Evolutionary conservation across 2,113 vertebrate genomes (phyloP).

Genomic region (Bos indicus): DNA sequence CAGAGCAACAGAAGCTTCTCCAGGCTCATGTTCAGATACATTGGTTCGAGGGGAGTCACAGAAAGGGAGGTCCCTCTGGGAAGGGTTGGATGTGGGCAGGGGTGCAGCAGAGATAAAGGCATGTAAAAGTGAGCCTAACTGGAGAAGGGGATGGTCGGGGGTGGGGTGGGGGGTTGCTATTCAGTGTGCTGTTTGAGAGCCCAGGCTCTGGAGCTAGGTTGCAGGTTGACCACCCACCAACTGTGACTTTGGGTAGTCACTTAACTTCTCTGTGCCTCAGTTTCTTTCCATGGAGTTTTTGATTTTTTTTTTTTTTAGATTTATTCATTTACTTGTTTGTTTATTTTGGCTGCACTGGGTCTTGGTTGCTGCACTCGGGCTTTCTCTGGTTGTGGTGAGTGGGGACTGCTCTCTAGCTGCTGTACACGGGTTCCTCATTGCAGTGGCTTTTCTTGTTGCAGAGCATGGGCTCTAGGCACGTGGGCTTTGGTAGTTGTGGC

Average conservation of each 20-base stretch:
- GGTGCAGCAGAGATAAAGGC: not conserved
- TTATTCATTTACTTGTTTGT: not conserved
- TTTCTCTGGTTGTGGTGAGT: not conserved
- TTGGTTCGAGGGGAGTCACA: not conserved
- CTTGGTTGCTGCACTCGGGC: not conserved
- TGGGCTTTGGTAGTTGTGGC: accelerated
- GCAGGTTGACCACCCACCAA: not conserved
- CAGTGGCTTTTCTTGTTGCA: not conserved
- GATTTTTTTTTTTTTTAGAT: not conserved
- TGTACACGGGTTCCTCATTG: accelerated
- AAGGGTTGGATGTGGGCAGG: not conserved
- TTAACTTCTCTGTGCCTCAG: not conserved
- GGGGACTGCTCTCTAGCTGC: not conserved
- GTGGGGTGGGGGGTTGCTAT: accelerated
- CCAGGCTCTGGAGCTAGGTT: not conserved
- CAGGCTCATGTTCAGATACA: not conserved
- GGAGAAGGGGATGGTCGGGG: too few relatives aligned
- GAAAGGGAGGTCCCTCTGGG: not conserved
- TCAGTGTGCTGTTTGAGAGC: not conserved
- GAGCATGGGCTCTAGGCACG: not conserved
- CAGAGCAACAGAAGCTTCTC: not conserved
- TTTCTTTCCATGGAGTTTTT: not conserved
- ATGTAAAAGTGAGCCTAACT: not conserved
- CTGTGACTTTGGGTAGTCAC: not conserved
- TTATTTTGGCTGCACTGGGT: not conserved